phyloP scores from a whole-genome alignment of 2,888 invertebrate species.

The Phaedon cochleariae region DNA sequence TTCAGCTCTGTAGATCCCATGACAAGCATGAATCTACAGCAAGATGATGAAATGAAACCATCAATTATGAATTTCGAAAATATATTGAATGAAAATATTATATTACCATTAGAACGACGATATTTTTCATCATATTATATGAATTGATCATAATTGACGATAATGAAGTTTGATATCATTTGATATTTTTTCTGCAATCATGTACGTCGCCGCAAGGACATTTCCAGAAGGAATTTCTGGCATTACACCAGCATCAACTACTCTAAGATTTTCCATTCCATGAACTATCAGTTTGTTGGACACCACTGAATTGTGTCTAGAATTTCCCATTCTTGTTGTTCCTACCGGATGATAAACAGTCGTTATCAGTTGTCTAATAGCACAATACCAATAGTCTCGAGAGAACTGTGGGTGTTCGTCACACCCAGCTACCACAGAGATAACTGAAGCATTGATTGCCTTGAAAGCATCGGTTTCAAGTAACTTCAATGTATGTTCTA shows the following conservation, averaged over 20 bases:
- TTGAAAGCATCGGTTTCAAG: slow-evolving; percentile 67
- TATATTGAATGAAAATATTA: no score
- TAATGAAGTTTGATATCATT: slow-evolving; percentile 60
- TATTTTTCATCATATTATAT: no score
- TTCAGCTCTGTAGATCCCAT: no score
- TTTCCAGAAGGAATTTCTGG: slow-evolving; percentile 65
- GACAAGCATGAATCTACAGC: no score
- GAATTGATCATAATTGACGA: no score
- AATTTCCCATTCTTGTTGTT: slow-evolving; percentile 66
- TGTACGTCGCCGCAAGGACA: slow-evolving; percentile 63
- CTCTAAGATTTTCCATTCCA: slow-evolving; percentile 63
- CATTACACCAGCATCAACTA: slow-evolving; percentile 66
- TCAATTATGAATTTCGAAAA: no score
- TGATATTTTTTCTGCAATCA: slow-evolving; percentile 67
- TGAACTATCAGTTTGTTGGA: slow-evolving; percentile 64
- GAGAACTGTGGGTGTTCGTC: slow-evolving; percentile 49
- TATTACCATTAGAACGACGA: no score
- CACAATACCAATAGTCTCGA: slow-evolving; percentile 62
- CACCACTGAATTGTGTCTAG: slow-evolving; percentile 64
- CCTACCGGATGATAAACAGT: slow-evolving; percentile 64
- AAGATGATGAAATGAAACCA: no score
- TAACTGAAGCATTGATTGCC: slow-evolving; percentile 65
- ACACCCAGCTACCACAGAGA: slow-evolving; percentile 64
- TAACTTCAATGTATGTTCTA: slow-evolving; percentile 56
- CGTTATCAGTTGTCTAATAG: slow-evolving; percentile 59